These are phyloP conservation scores for Notarius quadriscutis DNA, from an alignment of 2,113 vertebrate species.

Conservation along the genomic window DNA sequence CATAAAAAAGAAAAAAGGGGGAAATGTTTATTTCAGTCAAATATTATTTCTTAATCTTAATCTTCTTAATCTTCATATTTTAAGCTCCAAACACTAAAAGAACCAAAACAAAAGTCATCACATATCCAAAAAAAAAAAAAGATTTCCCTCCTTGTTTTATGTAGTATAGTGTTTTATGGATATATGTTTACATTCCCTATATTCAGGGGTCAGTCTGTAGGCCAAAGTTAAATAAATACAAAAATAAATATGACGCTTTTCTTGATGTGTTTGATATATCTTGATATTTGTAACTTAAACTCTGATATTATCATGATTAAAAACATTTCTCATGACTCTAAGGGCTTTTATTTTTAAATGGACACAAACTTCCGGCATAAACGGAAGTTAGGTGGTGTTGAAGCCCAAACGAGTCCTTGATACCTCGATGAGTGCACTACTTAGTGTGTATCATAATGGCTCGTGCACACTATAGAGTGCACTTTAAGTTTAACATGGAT, in stretches of 20 bases:
- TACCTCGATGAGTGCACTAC: neutral
- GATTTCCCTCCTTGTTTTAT: too few relatives aligned
- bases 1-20: neutral
- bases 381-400: neutral
- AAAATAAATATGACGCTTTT: neutral
- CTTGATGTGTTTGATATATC: neutral
- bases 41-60: too few relatives aligned
- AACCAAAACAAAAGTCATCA: neutral
- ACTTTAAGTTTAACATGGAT: neutral
- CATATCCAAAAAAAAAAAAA: too few relatives aligned
- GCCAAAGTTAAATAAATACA: neutral
- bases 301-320: neutral
- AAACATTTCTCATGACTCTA: neutral
- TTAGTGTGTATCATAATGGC: neutral
- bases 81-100: neutral
- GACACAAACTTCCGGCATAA: neutral
- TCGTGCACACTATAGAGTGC: neutral
- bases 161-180: neutral
- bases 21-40: too few relatives aligned
- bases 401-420: neutral
- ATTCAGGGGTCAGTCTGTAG: too few relatives aligned
- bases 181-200: too few relatives aligned
- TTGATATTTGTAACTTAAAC: neutral
- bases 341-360: conserved; percentile 9
- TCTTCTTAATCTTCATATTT: neutral